Base-by-base conservation (phyloP, 2,113 vertebrate genomes). In the Oenanthe oenanthe region DNA sequence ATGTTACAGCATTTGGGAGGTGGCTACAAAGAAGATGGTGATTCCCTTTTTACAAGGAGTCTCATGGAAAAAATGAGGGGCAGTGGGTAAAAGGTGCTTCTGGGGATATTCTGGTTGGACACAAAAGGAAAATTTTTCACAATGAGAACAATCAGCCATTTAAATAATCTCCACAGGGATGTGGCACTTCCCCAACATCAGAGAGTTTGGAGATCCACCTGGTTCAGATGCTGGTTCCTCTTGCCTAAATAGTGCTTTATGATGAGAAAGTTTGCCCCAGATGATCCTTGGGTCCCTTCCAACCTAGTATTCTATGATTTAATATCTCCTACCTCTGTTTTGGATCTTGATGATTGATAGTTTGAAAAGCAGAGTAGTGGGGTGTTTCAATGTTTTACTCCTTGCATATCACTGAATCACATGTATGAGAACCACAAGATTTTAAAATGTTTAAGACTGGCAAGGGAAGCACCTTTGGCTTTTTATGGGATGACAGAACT, bases 161-260 rank as follows among this genome's bases (percentile, higher is more conserved):
- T n/a, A 45, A 74, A 75, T 61, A 40, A 34, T 82, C 28, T 47
- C n/a, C 19, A 31, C 13, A 31, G n/a, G 17, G 20, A 34, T 9
- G 5, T 26, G 29, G 16, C 47, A 6, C 7, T 54, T 61, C 40
- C 11, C 29, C 0, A 0, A 29, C 5, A 15, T 7, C 20, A 32
- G 26, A n/a, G 12, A 60, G 8, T 66, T 45, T 38, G 28, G 68
- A 40, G 9, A 45, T 31, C 28, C 11, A 61, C 3, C n/a, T 47
- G 20, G n/a, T 75, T 19, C 42, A n/a, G 29, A 47, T 38, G n/a
- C 29, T 60, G n/a, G 7, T 45, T 3, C 16, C 9, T 40, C 68
- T 60, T 81, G 11, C 13, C 24, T 67, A 53, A 51, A 40, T 21
- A 38, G n/a, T 40, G 11, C 19, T 60, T 74, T 34, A 15, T 67